These are phyloP conservation scores for Sphaerophoria rueppellii DNA, from an alignment of 2,888 invertebrate genomes.

Conservation along the genomic window DNA sequence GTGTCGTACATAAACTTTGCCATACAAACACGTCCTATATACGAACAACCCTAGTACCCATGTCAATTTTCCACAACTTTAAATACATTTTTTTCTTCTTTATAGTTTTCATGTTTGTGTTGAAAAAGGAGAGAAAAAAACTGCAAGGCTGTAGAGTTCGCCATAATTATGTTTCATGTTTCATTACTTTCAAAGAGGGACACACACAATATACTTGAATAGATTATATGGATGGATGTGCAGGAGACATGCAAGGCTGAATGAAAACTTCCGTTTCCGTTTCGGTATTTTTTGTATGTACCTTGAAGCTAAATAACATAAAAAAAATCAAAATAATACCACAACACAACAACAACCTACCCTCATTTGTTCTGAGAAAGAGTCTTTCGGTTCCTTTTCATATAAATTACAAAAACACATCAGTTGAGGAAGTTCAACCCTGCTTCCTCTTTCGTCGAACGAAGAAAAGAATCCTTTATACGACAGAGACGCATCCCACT, in stretches of 20 bases:
- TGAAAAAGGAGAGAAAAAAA: background rate
- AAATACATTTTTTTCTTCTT: background rate
- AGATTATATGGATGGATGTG: constrained; percentile 21
- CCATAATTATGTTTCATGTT: constrained; percentile 66
- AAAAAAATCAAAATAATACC: background rate
- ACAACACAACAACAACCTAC: background rate
- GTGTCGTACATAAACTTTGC: background rate
- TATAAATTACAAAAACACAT: background rate
- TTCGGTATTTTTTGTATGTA: constrained; percentile 7
- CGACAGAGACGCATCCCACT: constrained; percentile 25
- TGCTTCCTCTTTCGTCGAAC: background rate
- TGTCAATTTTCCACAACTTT: constrained; percentile 31
- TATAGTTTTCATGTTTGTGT: constrained; percentile 5
- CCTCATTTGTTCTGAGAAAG: background rate
- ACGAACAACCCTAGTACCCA: constrained; percentile 12
- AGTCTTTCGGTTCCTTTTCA: constrained; percentile 47
- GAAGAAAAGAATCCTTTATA: background rate
- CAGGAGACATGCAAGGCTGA: constrained; percentile 57
- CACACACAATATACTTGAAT: background rate
- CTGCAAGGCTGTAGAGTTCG: constrained; percentile 8
- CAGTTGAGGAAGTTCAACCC: background rate
- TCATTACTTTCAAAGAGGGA: constrained; percentile 60
- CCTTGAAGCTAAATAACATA: constrained; percentile 28
- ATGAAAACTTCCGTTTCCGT: constrained; percentile 64
- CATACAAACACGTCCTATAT: constrained; percentile 10